Evolutionary conservation across 2,888 invertebrate genomes (phyloP).

Genomic region (Electrophaes corylata): DNA sequence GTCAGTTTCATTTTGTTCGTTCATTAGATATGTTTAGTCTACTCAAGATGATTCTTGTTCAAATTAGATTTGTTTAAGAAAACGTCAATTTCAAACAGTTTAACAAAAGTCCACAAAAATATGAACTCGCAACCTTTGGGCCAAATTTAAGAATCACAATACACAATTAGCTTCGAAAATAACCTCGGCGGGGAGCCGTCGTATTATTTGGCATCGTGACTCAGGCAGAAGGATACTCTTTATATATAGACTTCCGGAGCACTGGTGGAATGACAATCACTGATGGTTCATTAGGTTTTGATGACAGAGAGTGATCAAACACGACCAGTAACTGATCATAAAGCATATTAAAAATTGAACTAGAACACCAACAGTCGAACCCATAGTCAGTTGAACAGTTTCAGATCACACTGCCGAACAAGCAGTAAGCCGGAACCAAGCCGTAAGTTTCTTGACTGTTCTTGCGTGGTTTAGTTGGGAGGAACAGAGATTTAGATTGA

Average conservation of each 20-base stretch:
- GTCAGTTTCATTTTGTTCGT: not conserved
- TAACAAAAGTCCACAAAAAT: not conserved
- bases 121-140: constrained; percentile 9
- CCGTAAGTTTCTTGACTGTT: not conserved
- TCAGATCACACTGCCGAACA: too few relatives aligned
- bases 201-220: constrained; percentile 27
- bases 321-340: not conserved
- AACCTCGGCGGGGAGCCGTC: constrained; percentile 12
- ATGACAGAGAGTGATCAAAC: constrained; percentile 2
- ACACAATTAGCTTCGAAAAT: constrained; percentile 24
- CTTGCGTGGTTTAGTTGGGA: not conserved
- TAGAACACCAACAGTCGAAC: too few relatives aligned
- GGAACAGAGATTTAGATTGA: too few relatives aligned
- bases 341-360: too few relatives aligned
- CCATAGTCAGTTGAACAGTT: too few relatives aligned
- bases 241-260: constrained; percentile 38
- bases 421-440: too few relatives aligned
- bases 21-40: constrained; percentile 5
- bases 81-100: too few relatives aligned
- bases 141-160: constrained; percentile 6
- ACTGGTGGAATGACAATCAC: constrained; percentile 29
- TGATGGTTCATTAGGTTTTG: constrained; percentile 3
- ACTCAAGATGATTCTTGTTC: not conserved
- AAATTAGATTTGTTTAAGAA: too few relatives aligned
- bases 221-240: constrained; percentile 28